Conservation (phyloP, 2,113 vertebrate species). For the Nyctereutes procyonoides region DNA sequence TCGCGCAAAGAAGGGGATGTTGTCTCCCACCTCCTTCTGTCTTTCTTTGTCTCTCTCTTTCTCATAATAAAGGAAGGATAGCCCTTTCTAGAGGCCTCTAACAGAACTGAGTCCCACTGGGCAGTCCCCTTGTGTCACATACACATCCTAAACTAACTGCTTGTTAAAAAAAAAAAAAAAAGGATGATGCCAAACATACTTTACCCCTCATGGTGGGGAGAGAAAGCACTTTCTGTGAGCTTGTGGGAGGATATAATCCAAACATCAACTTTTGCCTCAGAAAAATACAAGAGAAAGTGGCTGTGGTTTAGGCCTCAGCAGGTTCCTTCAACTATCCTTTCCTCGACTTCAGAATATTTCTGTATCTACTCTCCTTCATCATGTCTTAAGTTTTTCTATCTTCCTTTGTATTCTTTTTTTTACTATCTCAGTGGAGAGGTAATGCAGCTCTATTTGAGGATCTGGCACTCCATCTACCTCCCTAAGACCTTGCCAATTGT, state of each 20-base stretch:
- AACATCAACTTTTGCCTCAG: not conserved
- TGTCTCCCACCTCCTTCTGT: not conserved
- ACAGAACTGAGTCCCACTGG: not conserved
- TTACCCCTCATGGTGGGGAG: not conserved
- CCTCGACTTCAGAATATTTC: not conserved
- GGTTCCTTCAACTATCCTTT: not conserved
- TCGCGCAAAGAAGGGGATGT: not conserved
- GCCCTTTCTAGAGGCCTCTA: not conserved
- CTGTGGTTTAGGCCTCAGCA: not conserved
- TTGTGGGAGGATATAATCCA: not conserved
- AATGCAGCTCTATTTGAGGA: not conserved
- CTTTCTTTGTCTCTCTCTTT: not conserved
- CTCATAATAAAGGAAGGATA: not conserved
- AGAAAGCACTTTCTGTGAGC: slow-evolving; percentile 19
- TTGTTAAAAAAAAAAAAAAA: not conserved
- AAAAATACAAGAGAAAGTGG: not conserved
- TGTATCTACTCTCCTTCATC: not conserved
- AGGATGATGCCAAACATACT: not conserved
- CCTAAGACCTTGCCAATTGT: not conserved
- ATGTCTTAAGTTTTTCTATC: not conserved
- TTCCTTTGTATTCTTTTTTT: not conserved
- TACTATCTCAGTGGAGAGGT: not conserved
- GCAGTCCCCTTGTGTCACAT: not conserved
- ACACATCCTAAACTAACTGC: not conserved
- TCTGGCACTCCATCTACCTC: not conserved